Evolutionary conservation across 1,140 invertebrate species (phyloP).

Genomic region (Trypoxylus dichotomus): DNA sequence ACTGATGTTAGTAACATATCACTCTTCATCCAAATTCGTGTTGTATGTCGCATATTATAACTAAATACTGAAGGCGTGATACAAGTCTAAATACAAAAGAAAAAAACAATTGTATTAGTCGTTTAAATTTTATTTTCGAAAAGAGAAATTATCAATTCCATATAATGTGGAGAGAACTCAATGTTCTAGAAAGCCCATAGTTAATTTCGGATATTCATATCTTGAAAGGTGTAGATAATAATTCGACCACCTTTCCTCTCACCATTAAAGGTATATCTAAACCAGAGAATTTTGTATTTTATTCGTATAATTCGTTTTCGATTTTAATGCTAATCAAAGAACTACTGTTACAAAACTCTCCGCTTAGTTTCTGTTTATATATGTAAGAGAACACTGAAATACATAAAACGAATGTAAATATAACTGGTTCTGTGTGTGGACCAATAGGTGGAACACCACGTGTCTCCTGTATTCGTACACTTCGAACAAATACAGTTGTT

Average conservation of each 20-base stretch:
- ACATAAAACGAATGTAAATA: not conserved
- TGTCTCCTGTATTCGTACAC: not conserved
- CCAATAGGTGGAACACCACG: not conserved
- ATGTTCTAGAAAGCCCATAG: too few species aligned
- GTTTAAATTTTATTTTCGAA: too few species aligned
- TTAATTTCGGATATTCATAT: too few species aligned
- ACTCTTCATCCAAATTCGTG: too few species aligned
- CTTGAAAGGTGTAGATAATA: too few species aligned
- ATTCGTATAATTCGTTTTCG: not conserved
- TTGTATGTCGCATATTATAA: too few species aligned
- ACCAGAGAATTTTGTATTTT: not conserved
- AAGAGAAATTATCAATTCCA: too few species aligned
- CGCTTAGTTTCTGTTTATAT: not conserved
- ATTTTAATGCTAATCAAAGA: not conserved
- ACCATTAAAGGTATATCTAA: not conserved
- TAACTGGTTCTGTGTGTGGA: not conserved
- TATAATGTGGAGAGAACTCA: too few species aligned
- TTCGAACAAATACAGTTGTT: not conserved
- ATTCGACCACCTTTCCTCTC: not conserved
- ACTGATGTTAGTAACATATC: too few species aligned
- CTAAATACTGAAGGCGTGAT: too few species aligned
- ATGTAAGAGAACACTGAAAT: not conserved
- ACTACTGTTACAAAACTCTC: not conserved
- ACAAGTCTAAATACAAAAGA: too few species aligned
- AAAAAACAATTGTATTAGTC: too few species aligned